Evolutionary conservation across 2,113 vertebrate species (phyloP), one percentile per base, ranked within the genome.

Genomic region (Sisor rabdophorus): DNA sequence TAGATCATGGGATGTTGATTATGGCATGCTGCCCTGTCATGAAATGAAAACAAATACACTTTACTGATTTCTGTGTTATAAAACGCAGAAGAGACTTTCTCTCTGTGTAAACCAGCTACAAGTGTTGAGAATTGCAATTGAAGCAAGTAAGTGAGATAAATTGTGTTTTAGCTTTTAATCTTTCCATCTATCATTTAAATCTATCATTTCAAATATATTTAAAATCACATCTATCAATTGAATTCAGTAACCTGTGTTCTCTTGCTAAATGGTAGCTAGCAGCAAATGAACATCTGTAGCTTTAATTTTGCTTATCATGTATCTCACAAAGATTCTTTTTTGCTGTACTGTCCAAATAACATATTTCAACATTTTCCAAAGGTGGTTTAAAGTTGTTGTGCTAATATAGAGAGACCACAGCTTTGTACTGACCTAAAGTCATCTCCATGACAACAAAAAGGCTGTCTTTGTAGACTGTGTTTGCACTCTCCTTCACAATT

Each of bases 61-160:
- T 54, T 65, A 70, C 30, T 79, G 36, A 61, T 64, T 53, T 20
- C 48, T n/a, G 59, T 40, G 36, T 77, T 55, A 82, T 79, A 77
- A 82, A 79, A 55, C 2, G 0, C 54, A 56, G 20, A 56, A 10
- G 63, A 26, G 32, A 71, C 72, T 63, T 70, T 55, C 70, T 63
- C 52, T 79, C 67, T 79, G 55, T 67, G 67, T 60, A 73, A 64
- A 77, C 74, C 69, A 58, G 72, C 64, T 32, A 77, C 77, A 6
- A 63, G 70, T 54, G 61, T 17, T 67, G 69, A 79, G 78, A 73
- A 63, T 74, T 82, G 71, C 58, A 77, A 67, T 75, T 30, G 47
- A n/a, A 63, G 44, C 11, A 17, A 55, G 26, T 13, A 16, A 59
- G 32, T 44, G 22, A 24, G 58, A 54, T 59, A 30, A 54, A 36